Evolutionary conservation across 2,888 invertebrate species (phyloP).

Genomic region (Idaea dimidiata): DNA sequence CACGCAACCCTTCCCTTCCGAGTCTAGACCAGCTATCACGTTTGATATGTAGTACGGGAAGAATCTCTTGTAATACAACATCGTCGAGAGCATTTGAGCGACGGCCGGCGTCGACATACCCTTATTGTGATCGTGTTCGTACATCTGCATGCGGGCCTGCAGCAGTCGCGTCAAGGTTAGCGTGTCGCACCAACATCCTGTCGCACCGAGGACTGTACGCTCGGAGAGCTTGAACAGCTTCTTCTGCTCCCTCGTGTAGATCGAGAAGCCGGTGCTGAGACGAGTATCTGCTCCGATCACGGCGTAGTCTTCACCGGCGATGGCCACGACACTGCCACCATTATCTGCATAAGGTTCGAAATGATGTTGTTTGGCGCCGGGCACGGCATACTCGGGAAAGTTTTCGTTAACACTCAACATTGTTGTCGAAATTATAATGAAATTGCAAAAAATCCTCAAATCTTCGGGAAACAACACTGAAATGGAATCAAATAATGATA

Average conservation of each 20-base stretch:
- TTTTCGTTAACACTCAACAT: slow-evolving; percentile 64
- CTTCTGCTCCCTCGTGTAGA: slow-evolving; percentile 92
- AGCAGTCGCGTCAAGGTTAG: slow-evolving; percentile 92
- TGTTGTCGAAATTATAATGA: slow-evolving; percentile 23
- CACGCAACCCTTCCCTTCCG: slow-evolving; percentile 95
- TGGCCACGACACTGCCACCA: slow-evolving; percentile 94
- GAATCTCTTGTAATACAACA: slow-evolving; percentile 97
- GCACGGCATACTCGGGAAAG: slow-evolving; percentile 73
- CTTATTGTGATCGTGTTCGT: slow-evolving; percentile 96
- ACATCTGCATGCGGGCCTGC: slow-evolving; percentile 95
- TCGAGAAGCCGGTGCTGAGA: slow-evolving; percentile 93
- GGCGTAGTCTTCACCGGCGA: slow-evolving; percentile 97
- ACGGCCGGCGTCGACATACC: slow-evolving; percentile 95
- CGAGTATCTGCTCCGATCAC: slow-evolving; percentile 98
- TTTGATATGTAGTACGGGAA: slow-evolving; percentile 99
- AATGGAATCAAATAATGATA: neutral
- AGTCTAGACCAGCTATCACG: slow-evolving; percentile 95
- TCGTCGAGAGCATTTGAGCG: slow-evolving; percentile 97
- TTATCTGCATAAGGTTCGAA: slow-evolving; percentile 79
- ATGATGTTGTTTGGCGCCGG: slow-evolving; percentile 73
- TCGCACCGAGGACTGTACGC: slow-evolving; percentile 93
- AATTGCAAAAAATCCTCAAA: neutral
- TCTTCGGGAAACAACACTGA: neutral
- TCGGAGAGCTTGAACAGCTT: slow-evolving; percentile 92
- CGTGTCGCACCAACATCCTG: slow-evolving; percentile 99